phyloP scores from a whole-genome alignment of 2,797 vertebrate species.

The Mus spretus region DNA sequence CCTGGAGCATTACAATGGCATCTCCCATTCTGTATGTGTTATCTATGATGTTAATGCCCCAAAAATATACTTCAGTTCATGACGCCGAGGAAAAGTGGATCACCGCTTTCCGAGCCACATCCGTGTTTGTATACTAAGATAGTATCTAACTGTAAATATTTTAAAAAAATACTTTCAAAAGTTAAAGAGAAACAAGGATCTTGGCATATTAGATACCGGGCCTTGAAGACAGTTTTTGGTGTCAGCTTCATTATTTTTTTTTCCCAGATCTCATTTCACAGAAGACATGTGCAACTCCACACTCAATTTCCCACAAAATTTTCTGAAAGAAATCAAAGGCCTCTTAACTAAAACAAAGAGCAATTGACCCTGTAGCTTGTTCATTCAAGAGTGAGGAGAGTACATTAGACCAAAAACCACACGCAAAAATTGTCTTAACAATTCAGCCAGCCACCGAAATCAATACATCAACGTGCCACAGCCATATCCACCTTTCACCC shows the following conservation, averaged over 20 bases:
- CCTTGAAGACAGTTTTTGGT: not conserved
- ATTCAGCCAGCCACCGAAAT: not conserved
- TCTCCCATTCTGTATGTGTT: not conserved
- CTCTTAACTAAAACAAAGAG: conserved; percentile 6
- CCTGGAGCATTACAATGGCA: not conserved
- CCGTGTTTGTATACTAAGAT: not conserved
- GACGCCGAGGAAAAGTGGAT: not conserved
- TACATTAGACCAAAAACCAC: not conserved
- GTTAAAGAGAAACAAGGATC: not conserved
- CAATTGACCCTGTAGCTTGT: not conserved
- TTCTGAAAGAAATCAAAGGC: not conserved
- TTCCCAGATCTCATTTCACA: not conserved
- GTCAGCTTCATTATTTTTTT: not conserved
- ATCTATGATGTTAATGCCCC: not conserved
- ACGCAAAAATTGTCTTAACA: not conserved
- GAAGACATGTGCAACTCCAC: not conserved
- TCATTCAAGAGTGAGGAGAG: not conserved
- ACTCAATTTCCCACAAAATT: not conserved
- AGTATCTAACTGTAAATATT: not conserved
- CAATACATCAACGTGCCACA: not conserved
- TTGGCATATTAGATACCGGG: not conserved
- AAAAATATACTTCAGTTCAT: not conserved
- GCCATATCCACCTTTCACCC: not conserved
- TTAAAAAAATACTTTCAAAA: not conserved
- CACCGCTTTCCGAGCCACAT: not conserved